Conservation (phyloP, 2,797 vertebrate species). For the Cyclura pinguis region DNA sequence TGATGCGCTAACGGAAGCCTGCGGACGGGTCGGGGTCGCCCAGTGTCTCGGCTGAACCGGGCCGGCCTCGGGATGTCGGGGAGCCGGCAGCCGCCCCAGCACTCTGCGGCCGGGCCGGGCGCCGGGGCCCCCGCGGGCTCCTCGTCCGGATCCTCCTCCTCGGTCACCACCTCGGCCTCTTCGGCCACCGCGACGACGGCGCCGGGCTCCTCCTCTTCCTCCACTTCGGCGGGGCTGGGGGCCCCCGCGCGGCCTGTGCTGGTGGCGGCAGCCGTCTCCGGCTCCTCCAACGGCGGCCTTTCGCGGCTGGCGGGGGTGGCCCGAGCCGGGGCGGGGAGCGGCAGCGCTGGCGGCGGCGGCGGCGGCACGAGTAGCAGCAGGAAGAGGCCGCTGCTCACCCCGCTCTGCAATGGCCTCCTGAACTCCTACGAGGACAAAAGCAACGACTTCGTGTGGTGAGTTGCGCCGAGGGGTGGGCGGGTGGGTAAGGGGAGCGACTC, state of each 20-base stretch:
- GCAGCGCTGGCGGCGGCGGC: constrained; percentile 77
- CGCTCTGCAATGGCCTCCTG: constrained; percentile 94
- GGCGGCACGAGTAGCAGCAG: constrained; percentile 81
- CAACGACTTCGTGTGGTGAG: constrained; percentile 99
- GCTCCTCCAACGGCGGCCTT: constrained; percentile 70
- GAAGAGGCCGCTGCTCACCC: constrained; percentile 89
- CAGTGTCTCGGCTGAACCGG: no score
- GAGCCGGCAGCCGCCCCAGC: constrained; percentile 75
- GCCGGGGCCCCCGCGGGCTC: constrained; percentile 17
- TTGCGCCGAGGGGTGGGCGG: background rate
- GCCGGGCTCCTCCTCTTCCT: constrained; percentile 70
- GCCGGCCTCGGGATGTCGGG: constrained; percentile 77
- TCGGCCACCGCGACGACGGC: constrained; percentile 70
- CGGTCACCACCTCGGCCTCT: constrained; percentile 75
- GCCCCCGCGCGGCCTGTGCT: constrained; percentile 72
- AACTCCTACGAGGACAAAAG: constrained; percentile 98
- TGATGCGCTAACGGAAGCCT: constrained; percentile 26
- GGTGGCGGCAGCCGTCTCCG: constrained; percentile 78
- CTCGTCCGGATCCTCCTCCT: constrained; percentile 46
- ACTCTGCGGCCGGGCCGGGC: constrained; percentile 45
- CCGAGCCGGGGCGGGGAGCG: constrained; percentile 65
- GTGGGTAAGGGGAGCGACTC: no score
- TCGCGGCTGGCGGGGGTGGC: constrained; percentile 72
- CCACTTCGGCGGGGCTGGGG: constrained; percentile 62
- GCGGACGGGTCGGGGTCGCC: no score